These are phyloP conservation scores for Scomber colias DNA, from an alignment of 2,113 vertebrate species.

Conservation along the genomic window DNA sequence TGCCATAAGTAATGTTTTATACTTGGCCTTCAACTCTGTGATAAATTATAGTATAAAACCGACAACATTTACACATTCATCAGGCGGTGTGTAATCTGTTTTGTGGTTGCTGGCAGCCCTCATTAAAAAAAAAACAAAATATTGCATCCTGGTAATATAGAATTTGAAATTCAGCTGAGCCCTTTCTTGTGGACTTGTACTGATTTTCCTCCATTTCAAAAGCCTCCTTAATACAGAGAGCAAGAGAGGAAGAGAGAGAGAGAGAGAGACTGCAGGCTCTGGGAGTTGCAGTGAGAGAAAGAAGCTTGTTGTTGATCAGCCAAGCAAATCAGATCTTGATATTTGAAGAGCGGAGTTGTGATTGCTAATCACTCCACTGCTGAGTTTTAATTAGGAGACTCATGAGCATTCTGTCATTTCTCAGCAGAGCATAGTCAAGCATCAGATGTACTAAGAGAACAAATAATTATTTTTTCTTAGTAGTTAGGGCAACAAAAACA, in stretches of 20 bases:
- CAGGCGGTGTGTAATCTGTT: slow-evolving; percentile 45
- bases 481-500: slow-evolving; percentile 50
- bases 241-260: background rate
- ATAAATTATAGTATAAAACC: slow-evolving; percentile 52
- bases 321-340: slow-evolving; percentile 84
- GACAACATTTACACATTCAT: slow-evolving; percentile 49
- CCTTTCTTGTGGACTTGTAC: slow-evolving; percentile 62
- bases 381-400: slow-evolving; percentile 85
- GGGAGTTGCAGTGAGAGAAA: slow-evolving; percentile 53
- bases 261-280: slow-evolving; percentile 41
- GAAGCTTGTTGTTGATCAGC: slow-evolving; percentile 81
- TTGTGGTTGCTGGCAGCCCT: slow-evolving; percentile 40
- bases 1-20: slow-evolving; percentile 58
- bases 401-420: slow-evolving; percentile 78
- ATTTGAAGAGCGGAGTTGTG: slow-evolving; percentile 84
- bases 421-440: slow-evolving; percentile 72
- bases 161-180: slow-evolving; percentile 51
- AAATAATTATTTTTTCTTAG: slow-evolving; percentile 75
- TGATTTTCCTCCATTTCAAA: slow-evolving; percentile 78
- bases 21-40: slow-evolving; percentile 30
- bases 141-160: slow-evolving; percentile 20
- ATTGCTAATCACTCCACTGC: slow-evolving; percentile 84
- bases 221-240: slow-evolving; percentile 55
- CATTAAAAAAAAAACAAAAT: slow-evolving; percentile 13
- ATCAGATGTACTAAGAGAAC: slow-evolving; percentile 77